These are phyloP conservation scores for Potorous gilbertii DNA, from an alignment of 2,797 vertebrate species.

Conservation along the genomic window DNA sequence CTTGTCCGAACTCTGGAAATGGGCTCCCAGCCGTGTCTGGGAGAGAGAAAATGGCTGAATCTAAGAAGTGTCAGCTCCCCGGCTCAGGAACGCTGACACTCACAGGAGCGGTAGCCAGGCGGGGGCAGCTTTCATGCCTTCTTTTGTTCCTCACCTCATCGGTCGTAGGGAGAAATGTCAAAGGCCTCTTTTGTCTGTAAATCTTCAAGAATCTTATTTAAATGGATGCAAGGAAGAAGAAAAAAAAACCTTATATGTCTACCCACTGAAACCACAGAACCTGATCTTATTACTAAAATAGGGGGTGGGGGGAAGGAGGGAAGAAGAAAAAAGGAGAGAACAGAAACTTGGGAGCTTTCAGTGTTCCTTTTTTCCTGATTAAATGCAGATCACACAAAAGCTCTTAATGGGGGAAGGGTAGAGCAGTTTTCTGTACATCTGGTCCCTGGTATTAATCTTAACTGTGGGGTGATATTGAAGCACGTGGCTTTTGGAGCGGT, in stretches of 20 bases:
- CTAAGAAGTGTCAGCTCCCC: conserved; percentile 78
- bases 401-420: conserved; percentile 76
- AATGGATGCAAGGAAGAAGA: conserved; percentile 58
- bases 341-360: conserved; percentile 73
- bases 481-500: conserved; percentile 62
- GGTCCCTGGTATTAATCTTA: conserved; percentile 81
- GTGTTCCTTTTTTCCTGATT: conserved; percentile 76
- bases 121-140: conserved; percentile 55
- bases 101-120: conserved; percentile 70
- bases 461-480: conserved; percentile 73
- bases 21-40: conserved; percentile 45
- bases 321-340: conserved; percentile 38
- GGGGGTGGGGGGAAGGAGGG: conserved; percentile 9
- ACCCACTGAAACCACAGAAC: conserved; percentile 68
- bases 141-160: conserved; percentile 71
- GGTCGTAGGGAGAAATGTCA: conserved; percentile 58
- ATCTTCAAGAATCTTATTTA: conserved; percentile 78
- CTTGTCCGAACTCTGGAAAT: conserved; percentile 70
- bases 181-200: conserved; percentile 71
- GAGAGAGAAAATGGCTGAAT: conserved; percentile 64
- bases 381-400: conserved; percentile 82
- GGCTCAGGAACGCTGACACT: conserved; percentile 76
- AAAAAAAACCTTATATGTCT: conserved; percentile 55
- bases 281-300: conserved; percentile 74
- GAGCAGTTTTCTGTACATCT: conserved; percentile 78